These are phyloP conservation scores for Homalodisca vitripennis DNA, from an alignment of 1,140 invertebrate species.

Conservation along the genomic window DNA sequence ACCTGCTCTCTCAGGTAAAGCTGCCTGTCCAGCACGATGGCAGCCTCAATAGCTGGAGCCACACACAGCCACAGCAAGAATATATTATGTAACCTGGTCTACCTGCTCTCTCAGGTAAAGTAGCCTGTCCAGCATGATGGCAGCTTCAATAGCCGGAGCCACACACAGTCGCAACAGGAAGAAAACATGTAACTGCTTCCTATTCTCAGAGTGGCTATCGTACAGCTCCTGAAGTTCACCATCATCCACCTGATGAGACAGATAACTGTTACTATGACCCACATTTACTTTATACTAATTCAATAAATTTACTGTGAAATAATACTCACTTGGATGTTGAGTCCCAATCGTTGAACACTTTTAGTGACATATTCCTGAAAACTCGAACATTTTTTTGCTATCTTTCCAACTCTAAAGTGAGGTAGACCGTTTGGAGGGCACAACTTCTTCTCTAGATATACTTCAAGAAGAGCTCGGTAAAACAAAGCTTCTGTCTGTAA, in stretches of 20 bases:
- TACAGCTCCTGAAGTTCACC: conserved; percentile 53
- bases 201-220: conserved; percentile 49
- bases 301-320: background rate
- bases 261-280: background rate
- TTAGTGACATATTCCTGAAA: conserved; percentile 65
- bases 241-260: conserved; percentile 51
- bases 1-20: conserved; percentile 74
- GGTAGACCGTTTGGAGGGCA: conserved; percentile 15
- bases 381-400: conserved; percentile 52
- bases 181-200: conserved; percentile 72
- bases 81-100: conserved; percentile 60
- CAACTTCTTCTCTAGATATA: conserved; percentile 51
- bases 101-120: conserved; percentile 74
- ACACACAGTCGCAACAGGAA: conserved; percentile 77
- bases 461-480: conserved; percentile 72
- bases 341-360: conserved; percentile 57
- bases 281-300: background rate
- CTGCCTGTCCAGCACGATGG: conserved; percentile 81
- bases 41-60: conserved; percentile 79
- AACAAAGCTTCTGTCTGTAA: conserved; percentile 60
- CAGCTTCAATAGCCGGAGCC: conserved; percentile 79
- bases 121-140: conserved; percentile 81
- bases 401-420: conserved; percentile 51
- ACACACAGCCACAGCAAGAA: conserved; percentile 77
- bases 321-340: conserved; percentile 41